Conservation (phyloP, 2,888 invertebrate species). For the Microctonus hyperodae region DNA sequence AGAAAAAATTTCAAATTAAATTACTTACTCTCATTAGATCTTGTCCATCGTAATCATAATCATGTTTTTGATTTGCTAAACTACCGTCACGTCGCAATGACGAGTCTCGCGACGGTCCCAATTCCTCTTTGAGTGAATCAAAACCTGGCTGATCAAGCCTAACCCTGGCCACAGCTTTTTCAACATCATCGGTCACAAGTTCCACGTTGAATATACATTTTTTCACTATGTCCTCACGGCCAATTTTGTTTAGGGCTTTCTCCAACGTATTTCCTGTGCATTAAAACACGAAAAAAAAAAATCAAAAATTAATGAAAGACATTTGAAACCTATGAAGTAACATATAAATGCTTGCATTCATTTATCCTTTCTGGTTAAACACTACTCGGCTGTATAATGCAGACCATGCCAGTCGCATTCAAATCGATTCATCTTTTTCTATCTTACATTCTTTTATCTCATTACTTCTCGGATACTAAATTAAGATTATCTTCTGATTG, state of each 20-base stretch:
- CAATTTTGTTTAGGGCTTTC: constrained; percentile 78
- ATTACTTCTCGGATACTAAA: not conserved
- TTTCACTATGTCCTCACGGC: constrained; percentile 81
- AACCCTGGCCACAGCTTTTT: constrained; percentile 67
- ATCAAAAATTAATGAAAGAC: not conserved
- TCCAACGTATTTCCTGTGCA: constrained; percentile 79
- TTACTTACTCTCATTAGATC: constrained; percentile 74
- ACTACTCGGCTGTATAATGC: constrained; percentile 18
- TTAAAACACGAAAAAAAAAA: constrained; percentile 25
- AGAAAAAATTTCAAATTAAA: constrained; percentile 27
- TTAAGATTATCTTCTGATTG: constrained; percentile 13
- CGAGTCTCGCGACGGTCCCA: constrained; percentile 76
- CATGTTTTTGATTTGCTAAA: constrained; percentile 65
- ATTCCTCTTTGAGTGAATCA: constrained; percentile 73
- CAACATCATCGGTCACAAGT: constrained; percentile 76
- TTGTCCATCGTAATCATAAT: constrained; percentile 68
- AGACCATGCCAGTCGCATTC: constrained; percentile 17
- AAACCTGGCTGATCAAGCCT: constrained; percentile 67
- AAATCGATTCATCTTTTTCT: constrained; percentile 1
- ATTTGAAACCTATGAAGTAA: not conserved
- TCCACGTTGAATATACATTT: constrained; percentile 79
- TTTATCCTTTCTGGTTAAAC: constrained; percentile 12
- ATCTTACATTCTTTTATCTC: not conserved
- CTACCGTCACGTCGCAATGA: constrained; percentile 73
- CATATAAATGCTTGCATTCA: constrained; percentile 21